Percentiles rank a stretch among this genome's conserved stretches.
phyloP scores from a whole-genome alignment of 1,140 invertebrate species.

The Lutraria rhynchaena region DNA sequence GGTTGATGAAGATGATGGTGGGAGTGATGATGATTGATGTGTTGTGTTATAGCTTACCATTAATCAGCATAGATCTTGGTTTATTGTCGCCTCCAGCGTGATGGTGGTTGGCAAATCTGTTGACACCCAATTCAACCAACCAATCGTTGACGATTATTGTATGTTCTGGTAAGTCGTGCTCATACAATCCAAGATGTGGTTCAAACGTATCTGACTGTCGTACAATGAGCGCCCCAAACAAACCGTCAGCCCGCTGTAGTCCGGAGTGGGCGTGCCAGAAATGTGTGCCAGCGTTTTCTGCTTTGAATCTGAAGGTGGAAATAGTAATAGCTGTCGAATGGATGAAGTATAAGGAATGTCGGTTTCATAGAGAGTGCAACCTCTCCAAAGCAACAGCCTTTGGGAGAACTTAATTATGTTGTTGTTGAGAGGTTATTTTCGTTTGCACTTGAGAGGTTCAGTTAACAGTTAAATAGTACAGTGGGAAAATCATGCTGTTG shows the following conservation, averaged over 20 bases:
- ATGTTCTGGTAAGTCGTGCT: conserved; percentile 72
- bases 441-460: too few relatives aligned
- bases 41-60: conserved; percentile 67
- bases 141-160: conserved; percentile 72
- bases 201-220: conserved; percentile 63
- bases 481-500: too few relatives aligned
- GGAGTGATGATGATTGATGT: too few relatives aligned
- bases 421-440: too few relatives aligned
- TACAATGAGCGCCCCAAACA: conserved; percentile 77
- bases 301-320: conserved; percentile 81
- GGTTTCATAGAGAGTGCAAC: too few relatives aligned
- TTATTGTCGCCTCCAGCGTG: conserved; percentile 69
- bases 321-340: too few relatives aligned
- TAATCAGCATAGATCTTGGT: conserved; percentile 80
- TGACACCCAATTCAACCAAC: conserved; percentile 63
- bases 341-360: too few relatives aligned
- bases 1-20: too few relatives aligned
- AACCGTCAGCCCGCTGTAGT: conserved; percentile 91
- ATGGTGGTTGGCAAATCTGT: conserved; percentile 65
- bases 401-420: too few relatives aligned
- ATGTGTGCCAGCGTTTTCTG: conserved; percentile 87
- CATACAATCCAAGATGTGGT: conserved; percentile 66
- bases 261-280: conserved; percentile 96
- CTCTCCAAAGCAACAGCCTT: too few relatives aligned
- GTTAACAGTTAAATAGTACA: too few relatives aligned